Conservation (phyloP, 2,888 invertebrate species). For the Listrodromus nycthemerus region DNA sequence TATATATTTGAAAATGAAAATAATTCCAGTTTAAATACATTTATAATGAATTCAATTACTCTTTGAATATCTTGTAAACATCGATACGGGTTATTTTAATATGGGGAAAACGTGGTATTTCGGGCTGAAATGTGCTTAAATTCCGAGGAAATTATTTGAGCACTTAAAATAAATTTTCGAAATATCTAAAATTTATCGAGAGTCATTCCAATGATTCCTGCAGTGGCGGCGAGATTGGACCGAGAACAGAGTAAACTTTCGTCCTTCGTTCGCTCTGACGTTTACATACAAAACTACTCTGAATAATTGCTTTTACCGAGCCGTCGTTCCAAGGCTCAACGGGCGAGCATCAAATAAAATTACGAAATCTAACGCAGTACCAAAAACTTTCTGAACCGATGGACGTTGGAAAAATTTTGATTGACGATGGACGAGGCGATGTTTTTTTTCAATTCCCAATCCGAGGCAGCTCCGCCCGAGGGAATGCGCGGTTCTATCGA, state of each 20-base stretch:
- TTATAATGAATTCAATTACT: too few species aligned
- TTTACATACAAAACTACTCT: slow-evolving; percentile 11
- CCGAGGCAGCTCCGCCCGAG: neutral
- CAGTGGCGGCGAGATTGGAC: neutral
- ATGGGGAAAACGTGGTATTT: too few species aligned
- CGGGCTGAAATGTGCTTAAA: too few species aligned
- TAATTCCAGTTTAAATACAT: too few species aligned
- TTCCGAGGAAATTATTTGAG: too few species aligned
- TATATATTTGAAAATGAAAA: too few species aligned
- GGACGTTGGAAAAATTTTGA: slow-evolving; percentile 8
- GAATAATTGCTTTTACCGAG: slow-evolving; percentile 20
- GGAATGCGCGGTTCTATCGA: slow-evolving; percentile 25
- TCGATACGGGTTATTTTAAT: too few species aligned
- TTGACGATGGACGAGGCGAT: neutral
- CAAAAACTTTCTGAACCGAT: neutral
- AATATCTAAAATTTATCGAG: neutral
- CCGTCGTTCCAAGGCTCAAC: slow-evolving; percentile 9
- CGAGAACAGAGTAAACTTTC: slow-evolving; percentile 19
- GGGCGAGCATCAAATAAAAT: neutral
- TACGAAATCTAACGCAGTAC: neutral
- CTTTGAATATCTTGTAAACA: too few species aligned
- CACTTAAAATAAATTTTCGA: too few species aligned
- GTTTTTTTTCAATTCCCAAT: neutral
- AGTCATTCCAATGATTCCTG: neutral
- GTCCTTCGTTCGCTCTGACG: neutral